phyloP scores from a whole-genome alignment of 2,797 vertebrate species.

The Cyclopterus lumpus region DNA sequence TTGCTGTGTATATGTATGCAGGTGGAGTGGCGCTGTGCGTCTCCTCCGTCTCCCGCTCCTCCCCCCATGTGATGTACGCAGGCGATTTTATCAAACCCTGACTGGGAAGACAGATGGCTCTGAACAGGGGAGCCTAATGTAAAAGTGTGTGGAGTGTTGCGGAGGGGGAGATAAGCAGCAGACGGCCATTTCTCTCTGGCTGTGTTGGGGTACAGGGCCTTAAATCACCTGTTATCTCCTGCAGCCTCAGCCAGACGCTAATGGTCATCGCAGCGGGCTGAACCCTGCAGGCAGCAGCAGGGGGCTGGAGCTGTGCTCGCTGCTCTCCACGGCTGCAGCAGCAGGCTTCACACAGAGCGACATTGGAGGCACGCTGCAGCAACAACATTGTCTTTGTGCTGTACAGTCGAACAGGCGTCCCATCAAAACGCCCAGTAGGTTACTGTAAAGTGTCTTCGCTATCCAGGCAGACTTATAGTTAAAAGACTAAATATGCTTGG shows the following conservation, averaged over 20 bases:
- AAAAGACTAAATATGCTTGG: neutral
- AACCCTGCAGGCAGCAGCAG: slow-evolving; percentile 66
- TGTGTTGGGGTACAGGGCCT: slow-evolving; percentile 74
- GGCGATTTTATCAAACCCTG: slow-evolving; percentile 82
- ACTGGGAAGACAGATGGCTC: slow-evolving; percentile 83
- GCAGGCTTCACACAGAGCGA: slow-evolving; percentile 38
- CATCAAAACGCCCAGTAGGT: slow-evolving; percentile 48
- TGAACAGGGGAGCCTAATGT: slow-evolving; percentile 80
- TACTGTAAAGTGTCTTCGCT: slow-evolving; percentile 32
- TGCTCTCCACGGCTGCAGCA: slow-evolving; percentile 23
- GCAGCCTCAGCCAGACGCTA: slow-evolving; percentile 83
- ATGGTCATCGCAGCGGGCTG: slow-evolving; percentile 82
- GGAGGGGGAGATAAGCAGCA: slow-evolving; percentile 79
- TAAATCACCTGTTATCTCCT: slow-evolving; percentile 88
- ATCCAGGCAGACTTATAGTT: slow-evolving; percentile 6
- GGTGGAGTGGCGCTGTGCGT: slow-evolving; percentile 44
- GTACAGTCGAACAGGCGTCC: slow-evolving; percentile 21
- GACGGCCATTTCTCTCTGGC: slow-evolving; percentile 78
- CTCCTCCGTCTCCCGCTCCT: slow-evolving; percentile 43
- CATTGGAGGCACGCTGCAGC: slow-evolving; percentile 15
- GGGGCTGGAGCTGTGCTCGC: slow-evolving; percentile 13
- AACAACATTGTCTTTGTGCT: slow-evolving; percentile 55
- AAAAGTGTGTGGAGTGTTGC: slow-evolving; percentile 84
- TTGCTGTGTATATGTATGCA: slow-evolving; percentile 71
- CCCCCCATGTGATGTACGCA: slow-evolving; percentile 55